Evolutionary conservation across 2,888 invertebrate genomes (phyloP).

Genomic region (Corythucha ciliata): DNA sequence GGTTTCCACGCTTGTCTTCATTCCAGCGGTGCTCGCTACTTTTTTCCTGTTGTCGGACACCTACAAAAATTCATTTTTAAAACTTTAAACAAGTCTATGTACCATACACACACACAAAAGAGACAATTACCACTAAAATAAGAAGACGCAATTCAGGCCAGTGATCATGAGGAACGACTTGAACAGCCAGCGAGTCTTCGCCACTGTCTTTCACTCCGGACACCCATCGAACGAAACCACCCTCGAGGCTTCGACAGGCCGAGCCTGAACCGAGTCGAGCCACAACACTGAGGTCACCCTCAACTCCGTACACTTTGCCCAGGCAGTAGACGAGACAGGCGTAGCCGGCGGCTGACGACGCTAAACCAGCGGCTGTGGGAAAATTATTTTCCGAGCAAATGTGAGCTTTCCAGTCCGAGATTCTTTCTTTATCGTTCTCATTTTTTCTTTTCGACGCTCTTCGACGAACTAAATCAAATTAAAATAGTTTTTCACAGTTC

Average conservation of each 20-base stretch:
- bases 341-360: constrained; percentile 97
- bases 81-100: not conserved
- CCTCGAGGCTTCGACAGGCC: constrained; percentile 87
- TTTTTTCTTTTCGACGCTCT: constrained; percentile 39
- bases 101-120: constrained; percentile 6
- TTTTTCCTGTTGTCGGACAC: constrained; percentile 69
- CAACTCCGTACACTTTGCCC: constrained; percentile 62
- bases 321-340: constrained; percentile 62
- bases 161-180: constrained; percentile 60
- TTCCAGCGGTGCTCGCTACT: constrained; percentile 77
- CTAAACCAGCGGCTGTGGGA: constrained; percentile 95
- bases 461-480: constrained; percentile 44
- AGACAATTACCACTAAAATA: constrained; percentile 64
- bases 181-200: constrained; percentile 64
- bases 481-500: not conserved
- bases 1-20: constrained; percentile 71
- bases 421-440: constrained; percentile 36
- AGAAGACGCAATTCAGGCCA: constrained; percentile 88
- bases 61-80: constrained; percentile 35
- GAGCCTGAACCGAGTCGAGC: constrained; percentile 89
- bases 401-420: constrained; percentile 63
- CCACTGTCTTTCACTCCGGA: constrained; percentile 58
- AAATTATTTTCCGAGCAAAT: constrained; percentile 92
- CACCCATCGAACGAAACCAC: constrained; percentile 92
- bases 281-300: constrained; percentile 62